Conservation (phyloP, 2,113 vertebrate genomes). For the Thamnophis sirtalis region DNA sequence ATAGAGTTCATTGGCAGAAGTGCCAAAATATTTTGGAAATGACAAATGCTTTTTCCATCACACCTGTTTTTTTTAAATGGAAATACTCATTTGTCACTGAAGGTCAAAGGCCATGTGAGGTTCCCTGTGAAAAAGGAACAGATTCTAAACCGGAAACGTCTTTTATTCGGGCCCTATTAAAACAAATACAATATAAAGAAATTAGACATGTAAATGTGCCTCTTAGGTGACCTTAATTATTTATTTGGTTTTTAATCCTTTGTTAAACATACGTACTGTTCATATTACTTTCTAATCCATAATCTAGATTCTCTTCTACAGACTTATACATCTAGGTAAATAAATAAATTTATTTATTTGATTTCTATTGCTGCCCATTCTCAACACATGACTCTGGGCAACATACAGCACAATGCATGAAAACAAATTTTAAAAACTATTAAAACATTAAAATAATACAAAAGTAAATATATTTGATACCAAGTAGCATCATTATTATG, state of each 20-base stretch:
- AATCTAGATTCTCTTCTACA: neutral
- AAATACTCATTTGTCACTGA: slow-evolving; percentile 7
- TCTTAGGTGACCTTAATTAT: neutral
- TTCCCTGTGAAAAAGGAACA: neutral
- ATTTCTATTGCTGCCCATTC: neutral
- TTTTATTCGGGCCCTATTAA: neutral
- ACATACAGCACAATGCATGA: neutral
- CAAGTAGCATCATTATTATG: neutral
- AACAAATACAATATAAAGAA: neutral
- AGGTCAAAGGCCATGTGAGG: neutral
- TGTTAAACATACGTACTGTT: neutral
- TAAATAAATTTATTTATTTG: neutral
- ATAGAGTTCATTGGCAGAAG: slow-evolving; percentile 1
- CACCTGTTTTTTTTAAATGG: neutral
- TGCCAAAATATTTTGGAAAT: slow-evolving; percentile 26
- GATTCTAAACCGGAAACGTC: neutral
- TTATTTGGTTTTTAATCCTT: neutral
- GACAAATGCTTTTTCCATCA: slow-evolving; percentile 6
- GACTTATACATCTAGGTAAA: neutral
- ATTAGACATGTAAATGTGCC: neutral
- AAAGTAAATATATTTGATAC: neutral
- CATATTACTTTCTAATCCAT: neutral
- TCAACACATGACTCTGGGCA: neutral
- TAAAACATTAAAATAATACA: neutral
- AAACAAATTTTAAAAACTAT: neutral